Base-by-base conservation (phyloP, 2,888 invertebrate genomes). In the Caenorhabditis drosophilae region DNA sequence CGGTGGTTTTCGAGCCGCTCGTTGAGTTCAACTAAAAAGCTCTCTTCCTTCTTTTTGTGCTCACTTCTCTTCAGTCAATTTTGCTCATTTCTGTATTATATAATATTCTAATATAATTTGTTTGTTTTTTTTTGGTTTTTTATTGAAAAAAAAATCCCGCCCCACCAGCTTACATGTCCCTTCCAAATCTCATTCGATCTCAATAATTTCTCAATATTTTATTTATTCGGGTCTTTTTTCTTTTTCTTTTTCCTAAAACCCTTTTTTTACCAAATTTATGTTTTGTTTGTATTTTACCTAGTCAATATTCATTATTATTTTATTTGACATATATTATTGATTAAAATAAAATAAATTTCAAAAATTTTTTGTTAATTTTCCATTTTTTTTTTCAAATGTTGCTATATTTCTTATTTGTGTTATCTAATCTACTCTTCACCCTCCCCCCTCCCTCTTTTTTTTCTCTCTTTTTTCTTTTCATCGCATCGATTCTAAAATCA, bases 1-100 rank as follows among this genome's bases (percentile, higher is more conserved):
- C 1, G 70, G 70, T 18, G 69, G 70, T 9, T 73, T 73, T 64
- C 63, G 73, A 18, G 70, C 67, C 12, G 67, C 66, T 34, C 61
- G 67, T 26, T 61, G 58, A 58, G 40, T 11, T 7, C 18, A 31
- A 31, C 6, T 9, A 31, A 31, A 31, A 31, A 31, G 31, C 7
- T 31, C 31, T n/a, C 11, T 15, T 2, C 12, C 31, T 31, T 48
- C 38, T 36, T 35, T 22, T 47, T 34, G 23, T 20, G 22, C 27
- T 25, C 15, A 25, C 38, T 2, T 22, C 40, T 23, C 9, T 25
- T 46, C 34, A 16, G 38, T 12, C 15, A n/a, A 12, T 31, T 31
- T 9, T 31, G 31, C 6, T 31, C 12, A 12, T 57, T 45, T 57
- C 57, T 63, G 63, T 63, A 63, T 45, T 46, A 63, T 63, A 63